A percentile compares a stretch with the other conserved stretches of the same genome.
These are phyloP conservation scores for Calosoma granatense DNA, from an alignment of 1,140 invertebrate species.

Conservation along the genomic window DNA sequence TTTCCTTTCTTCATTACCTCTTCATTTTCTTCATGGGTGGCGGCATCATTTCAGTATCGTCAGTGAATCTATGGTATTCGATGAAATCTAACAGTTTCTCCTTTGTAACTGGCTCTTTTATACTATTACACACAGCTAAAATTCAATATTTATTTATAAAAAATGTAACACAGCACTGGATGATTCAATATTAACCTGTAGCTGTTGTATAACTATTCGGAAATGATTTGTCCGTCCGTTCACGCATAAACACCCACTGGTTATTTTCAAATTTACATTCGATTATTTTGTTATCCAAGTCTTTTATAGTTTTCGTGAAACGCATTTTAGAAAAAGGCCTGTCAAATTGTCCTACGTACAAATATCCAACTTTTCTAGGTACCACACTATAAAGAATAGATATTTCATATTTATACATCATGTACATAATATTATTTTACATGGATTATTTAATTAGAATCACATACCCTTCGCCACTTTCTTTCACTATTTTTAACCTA, in stretches of 20 bases:
- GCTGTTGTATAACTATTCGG: slow-evolving; percentile 86
- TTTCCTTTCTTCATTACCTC: slow-evolving; percentile 20
- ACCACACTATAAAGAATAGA: slow-evolving; percentile 48
- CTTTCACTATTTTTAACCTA: slow-evolving; percentile 67
- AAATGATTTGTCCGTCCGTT: slow-evolving; percentile 93
- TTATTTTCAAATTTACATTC: slow-evolving; percentile 78
- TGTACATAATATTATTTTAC: background rate
- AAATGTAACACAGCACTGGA: slow-evolving; percentile 6
- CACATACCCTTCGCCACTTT: slow-evolving; percentile 60
- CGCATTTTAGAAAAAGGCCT: slow-evolving; percentile 64
- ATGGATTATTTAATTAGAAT: background rate
- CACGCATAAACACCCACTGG: slow-evolving; percentile 90
- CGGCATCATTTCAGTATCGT: slow-evolving; percentile 54
- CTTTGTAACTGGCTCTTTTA: slow-evolving; percentile 71
- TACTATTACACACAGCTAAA: slow-evolving; percentile 58
- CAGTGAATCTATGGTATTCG: slow-evolving; percentile 45
- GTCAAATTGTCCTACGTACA: slow-evolving; percentile 67
- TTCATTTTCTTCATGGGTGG: slow-evolving; percentile 39
- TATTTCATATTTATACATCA: background rate
- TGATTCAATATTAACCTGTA: slow-evolving; percentile 42
- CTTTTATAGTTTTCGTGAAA: slow-evolving; percentile 61
- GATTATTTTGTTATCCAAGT: slow-evolving; percentile 88
- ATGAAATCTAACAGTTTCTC: slow-evolving; percentile 68
- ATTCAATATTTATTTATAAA: slow-evolving; percentile 13
- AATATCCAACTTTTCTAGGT: slow-evolving; percentile 58